phyloP scores from a whole-genome alignment of 1,140 invertebrate species.

The Drosophila elegans region DNA sequence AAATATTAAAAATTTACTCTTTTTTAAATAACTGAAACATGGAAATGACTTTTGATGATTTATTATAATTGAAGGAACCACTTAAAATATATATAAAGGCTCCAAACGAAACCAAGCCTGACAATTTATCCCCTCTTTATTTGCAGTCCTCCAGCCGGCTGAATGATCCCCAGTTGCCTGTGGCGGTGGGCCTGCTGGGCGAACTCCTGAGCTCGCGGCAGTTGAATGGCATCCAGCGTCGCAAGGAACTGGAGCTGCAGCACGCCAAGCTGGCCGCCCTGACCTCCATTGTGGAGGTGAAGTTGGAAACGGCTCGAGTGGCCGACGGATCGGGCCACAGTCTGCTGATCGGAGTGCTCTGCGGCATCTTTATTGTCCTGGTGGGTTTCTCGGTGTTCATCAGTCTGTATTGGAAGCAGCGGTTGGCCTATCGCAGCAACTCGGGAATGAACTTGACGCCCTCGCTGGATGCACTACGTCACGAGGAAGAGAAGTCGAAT shows the following conservation, averaged over 20 bases:
- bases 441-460: slow-evolving; percentile 86
- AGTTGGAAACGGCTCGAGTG: slow-evolving; percentile 85
- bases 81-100: background rate
- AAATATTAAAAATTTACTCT: too few relatives aligned
- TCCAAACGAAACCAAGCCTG: background rate
- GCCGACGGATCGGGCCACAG: slow-evolving; percentile 74
- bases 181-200: slow-evolving; percentile 88
- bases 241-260: slow-evolving; percentile 81
- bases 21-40: too few relatives aligned
- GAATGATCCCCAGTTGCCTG: slow-evolving; percentile 87
- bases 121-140: background rate
- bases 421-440: slow-evolving; percentile 86
- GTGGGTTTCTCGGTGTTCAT: slow-evolving; percentile 81
- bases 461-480: slow-evolving; percentile 87
- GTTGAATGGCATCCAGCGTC: slow-evolving; percentile 63
- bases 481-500: slow-evolving; percentile 94
- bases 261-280: slow-evolving; percentile 88
- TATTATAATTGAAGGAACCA: too few relatives aligned
- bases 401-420: slow-evolving; percentile 86
- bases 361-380: slow-evolving; percentile 84
- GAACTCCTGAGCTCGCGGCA: slow-evolving; percentile 90
- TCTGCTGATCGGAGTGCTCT: slow-evolving; percentile 86
- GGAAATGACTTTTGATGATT: too few relatives aligned
- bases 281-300: slow-evolving; percentile 92
- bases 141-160: slow-evolving; percentile 85